Percentiles rank a stretch among this genome's conserved stretches.
Evolutionary conservation across 2,888 invertebrate species (phyloP).

Genomic region (Sinotaia quadrata): DNA sequence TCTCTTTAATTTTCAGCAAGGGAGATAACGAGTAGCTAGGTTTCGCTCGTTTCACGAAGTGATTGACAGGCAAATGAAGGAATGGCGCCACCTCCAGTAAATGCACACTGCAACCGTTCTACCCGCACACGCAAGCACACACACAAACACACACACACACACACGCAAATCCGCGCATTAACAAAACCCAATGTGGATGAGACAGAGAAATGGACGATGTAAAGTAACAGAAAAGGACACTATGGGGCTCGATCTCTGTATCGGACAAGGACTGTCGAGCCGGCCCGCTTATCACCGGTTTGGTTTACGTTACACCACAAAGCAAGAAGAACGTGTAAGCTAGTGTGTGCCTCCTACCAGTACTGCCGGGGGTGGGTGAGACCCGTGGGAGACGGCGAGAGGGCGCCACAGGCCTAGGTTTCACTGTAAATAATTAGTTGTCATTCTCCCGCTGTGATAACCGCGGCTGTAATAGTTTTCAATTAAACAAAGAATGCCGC

Average conservation of each 20-base stretch:
- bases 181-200: background rate
- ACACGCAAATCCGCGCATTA: background rate
- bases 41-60: background rate
- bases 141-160: constrained; percentile 4
- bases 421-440: constrained; percentile 33
- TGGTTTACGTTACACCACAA: too few species aligned
- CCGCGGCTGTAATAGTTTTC: constrained; percentile 30
- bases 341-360: too few species aligned
- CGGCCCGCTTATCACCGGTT: too few species aligned
- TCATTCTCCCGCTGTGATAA: constrained; percentile 25
- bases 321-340: too few species aligned
- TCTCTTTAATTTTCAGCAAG: too few species aligned
- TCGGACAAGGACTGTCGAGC: too few species aligned
- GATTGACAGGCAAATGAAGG: constrained; percentile 29
- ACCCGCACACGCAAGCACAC: constrained; percentile 4
- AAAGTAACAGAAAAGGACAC: background rate
- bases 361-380: background rate
- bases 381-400: background rate
- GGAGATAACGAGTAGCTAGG: too few species aligned
- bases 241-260: background rate
- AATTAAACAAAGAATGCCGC: constrained; percentile 30
- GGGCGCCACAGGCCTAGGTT: constrained; percentile 17
- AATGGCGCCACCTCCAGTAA: constrained; percentile 30
- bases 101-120: background rate
- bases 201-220: background rate